phyloP scores from a whole-genome alignment of 1,140 invertebrate species.

The Amphibalanus amphitrite region DNA sequence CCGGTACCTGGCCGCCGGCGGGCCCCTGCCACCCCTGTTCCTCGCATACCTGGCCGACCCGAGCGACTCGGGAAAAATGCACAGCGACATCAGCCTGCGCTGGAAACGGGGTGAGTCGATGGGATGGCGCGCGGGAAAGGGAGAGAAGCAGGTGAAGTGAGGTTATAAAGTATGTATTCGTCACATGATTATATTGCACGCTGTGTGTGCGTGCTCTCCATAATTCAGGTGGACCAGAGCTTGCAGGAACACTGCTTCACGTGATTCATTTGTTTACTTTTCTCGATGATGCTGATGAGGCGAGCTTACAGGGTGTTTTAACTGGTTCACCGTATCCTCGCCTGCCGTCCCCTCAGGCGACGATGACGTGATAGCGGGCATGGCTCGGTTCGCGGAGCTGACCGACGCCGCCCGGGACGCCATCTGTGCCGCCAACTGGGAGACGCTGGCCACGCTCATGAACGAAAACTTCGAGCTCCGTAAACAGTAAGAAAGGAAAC shows the following conservation, averaged over 20 bases:
- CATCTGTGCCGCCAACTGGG: constrained; percentile 18
- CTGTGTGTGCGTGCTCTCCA: too few species aligned
- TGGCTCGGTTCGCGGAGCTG: constrained; percentile 22
- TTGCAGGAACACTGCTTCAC: too few species aligned
- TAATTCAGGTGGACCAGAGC: too few species aligned
- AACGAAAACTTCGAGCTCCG: constrained; percentile 21
- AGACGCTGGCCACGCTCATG: constrained; percentile 19
- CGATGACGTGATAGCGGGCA: constrained; percentile 19
- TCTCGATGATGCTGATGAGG: too few species aligned
- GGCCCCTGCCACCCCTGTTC: constrained; percentile 20
- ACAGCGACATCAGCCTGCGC: constrained; percentile 20
- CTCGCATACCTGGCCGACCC: constrained; percentile 21
- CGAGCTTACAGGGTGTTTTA: too few species aligned
- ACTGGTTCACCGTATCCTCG: too few species aligned
- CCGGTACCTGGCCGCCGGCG: constrained; percentile 12
- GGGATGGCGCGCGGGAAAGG: too few species aligned
- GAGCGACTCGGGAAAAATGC: constrained; percentile 23
- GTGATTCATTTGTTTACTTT: too few species aligned
- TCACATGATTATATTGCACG: too few species aligned
- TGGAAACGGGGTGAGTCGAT: constrained; percentile 13
- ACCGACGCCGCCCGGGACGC: constrained; percentile 21
- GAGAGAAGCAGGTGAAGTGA: too few species aligned
- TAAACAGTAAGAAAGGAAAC: constrained; percentile 10
- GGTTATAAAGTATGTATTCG: too few species aligned
- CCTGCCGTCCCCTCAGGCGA: too few species aligned